A percentile compares a stretch with the other conserved stretches of the same genome.
Evolutionary conservation across 2,797 vertebrate genomes (phyloP).

Genomic region (Myoxocephalus aenaeus): DNA sequence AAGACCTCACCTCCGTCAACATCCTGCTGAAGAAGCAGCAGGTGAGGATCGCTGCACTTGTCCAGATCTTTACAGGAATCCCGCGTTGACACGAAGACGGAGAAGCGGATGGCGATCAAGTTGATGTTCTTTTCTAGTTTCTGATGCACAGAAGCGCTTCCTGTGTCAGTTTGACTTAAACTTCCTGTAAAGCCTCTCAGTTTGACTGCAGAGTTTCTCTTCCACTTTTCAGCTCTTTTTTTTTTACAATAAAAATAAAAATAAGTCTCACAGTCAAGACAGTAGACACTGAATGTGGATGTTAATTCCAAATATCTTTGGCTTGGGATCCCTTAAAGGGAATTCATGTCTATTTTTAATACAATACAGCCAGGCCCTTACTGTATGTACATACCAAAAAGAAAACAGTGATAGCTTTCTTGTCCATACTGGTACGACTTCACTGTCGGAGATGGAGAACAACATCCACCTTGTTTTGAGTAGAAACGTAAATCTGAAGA

Average conservation of each 20-base stretch:
- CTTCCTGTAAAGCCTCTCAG: not conserved
- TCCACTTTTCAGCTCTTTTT: not conserved
- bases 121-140: not conserved
- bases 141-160: not conserved
- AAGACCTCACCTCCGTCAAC: slow-evolving; percentile 98
- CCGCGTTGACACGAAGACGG: no score
- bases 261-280: not conserved
- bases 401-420: not conserved
- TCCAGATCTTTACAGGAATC: not conserved
- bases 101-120: not conserved
- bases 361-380: not conserved
- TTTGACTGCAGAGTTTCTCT: slow-evolving; percentile 1
- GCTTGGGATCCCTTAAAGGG: not conserved
- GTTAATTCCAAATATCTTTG: not conserved
- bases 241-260: not conserved
- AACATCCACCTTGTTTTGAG: not conserved
- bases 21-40: slow-evolving; percentile 98
- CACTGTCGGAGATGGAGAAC: not conserved
- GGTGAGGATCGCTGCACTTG: slow-evolving; percentile 77
- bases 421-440: not conserved
- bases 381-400: not conserved
- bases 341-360: not conserved
- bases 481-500: not conserved
- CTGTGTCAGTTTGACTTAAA: not conserved
- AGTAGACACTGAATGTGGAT: not conserved